Evolutionary conservation across 2,888 invertebrate species (phyloP), one percentile per base, ranked within the genome.

Genomic region (Eumerus sabulonum): DNA sequence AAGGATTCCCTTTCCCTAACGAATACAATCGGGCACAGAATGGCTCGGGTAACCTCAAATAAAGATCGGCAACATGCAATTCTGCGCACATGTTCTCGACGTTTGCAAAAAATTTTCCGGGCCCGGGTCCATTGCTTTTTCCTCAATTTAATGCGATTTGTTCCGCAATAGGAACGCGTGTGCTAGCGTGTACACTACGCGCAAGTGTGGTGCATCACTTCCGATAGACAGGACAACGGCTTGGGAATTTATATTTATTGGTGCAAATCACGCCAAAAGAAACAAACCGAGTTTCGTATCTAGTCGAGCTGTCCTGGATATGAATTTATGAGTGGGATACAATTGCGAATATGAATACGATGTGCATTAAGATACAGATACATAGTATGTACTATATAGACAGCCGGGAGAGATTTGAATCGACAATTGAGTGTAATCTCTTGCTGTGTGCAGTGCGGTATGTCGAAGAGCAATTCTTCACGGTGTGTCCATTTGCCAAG

Each of bases 91-190:
- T 77, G 77, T 77, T 77, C 54, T 38, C 17, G 62, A 36, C 44
- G 48, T 72, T 72, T 36, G 63, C 77, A 73, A 77, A 62, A 56
- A 53, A n/a, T 66, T 63, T 71, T 60, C n/a, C n/a, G n/a, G n/a
- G n/a, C n/a, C 48, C 53, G 47, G 56, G 18, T 45, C 57, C 64
- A 45, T 16, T 48, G 36, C 48, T 13, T 42, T 56, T 67, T 72
- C 57, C 56, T 62, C 67, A 77, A 77, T 77, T 77, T 77, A 73
- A 77, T 73, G 38, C 72, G 67, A 77, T 77, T 77, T 73, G 77
- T 77, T 77, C 77, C 77, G 77, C 72, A 77, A 68, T 42, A 57
- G 62, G 67, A 42, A 57, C 50, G 36, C 72, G 76, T 62, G 62
- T 72, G 62, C 57, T 56, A 16, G 38, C 27, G 16, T 11, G 27